These are phyloP conservation scores for Parus major DNA, from an alignment of 2,113 vertebrate genomes.

Conservation along the genomic window DNA sequence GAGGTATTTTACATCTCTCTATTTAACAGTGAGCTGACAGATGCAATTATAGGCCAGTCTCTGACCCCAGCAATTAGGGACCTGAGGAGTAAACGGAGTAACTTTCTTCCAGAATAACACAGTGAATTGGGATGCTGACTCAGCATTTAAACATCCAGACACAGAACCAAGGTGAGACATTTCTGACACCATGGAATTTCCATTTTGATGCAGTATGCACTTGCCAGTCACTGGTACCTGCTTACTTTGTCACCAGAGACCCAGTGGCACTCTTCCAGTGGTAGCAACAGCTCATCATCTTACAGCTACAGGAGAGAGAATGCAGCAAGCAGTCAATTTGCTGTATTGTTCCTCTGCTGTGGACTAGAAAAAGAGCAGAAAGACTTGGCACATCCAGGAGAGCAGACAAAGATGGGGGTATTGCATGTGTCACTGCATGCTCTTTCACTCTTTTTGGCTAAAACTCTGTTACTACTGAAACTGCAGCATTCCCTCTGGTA, in stretches of 20 bases:
- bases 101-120: background rate
- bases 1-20: constrained; percentile 53
- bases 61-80: constrained; percentile 8
- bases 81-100: background rate
- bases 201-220: background rate
- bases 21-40: constrained; percentile 60
- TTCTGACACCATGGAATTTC: background rate
- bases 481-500: background rate
- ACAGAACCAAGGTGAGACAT: background rate
- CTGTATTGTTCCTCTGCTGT: background rate
- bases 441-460: background rate
- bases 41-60: constrained; percentile 37
- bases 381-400: background rate
- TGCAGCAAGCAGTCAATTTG: background rate
- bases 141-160: background rate
- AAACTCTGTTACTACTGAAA: background rate
- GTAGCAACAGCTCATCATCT: background rate
- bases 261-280: background rate
- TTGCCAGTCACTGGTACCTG: background rate
- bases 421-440: background rate
- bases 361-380: background rate
- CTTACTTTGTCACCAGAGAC: background rate
- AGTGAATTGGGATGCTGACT: background rate
- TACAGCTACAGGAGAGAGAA: background rate
- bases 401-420: background rate